Evolutionary conservation across 2,113 vertebrate genomes (phyloP).

Genomic region (Elaphurus davidianus): DNA sequence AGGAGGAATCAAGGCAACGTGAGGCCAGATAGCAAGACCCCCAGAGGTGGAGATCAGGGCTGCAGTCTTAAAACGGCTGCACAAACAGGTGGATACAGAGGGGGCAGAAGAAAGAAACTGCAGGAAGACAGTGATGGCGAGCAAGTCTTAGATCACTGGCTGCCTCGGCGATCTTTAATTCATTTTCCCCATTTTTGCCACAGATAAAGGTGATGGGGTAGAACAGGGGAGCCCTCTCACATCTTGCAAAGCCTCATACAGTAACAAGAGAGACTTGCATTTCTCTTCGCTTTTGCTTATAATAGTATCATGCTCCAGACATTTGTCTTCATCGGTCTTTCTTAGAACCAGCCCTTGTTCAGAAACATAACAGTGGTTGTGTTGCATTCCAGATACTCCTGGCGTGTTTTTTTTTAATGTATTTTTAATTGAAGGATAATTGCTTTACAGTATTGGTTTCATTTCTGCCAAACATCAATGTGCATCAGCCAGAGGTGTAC

Average conservation of each 20-base stretch:
- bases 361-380: accelerated
- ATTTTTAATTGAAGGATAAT: background rate
- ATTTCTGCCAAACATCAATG: background rate
- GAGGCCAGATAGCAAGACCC: background rate
- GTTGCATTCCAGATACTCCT: accelerated
- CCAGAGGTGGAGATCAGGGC: background rate
- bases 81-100: accelerated
- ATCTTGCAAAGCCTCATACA: accelerated
- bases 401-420: background rate
- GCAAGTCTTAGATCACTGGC: accelerated
- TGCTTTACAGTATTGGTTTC: background rate
- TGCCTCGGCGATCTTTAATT: accelerated
- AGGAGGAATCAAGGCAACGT: accelerated
- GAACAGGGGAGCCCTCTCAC: accelerated
- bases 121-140: accelerated
- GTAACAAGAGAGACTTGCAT: too few species aligned
- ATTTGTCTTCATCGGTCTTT: background rate
- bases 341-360: background rate
- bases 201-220: accelerated
- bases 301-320: accelerated
- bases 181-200: background rate
- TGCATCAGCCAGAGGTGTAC: background rate
- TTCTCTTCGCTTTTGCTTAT: background rate
- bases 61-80: background rate
- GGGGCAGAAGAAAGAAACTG: background rate